Evolutionary conservation across 2,113 vertebrate genomes (phyloP).

Genomic region (Lates calcarifer): DNA sequence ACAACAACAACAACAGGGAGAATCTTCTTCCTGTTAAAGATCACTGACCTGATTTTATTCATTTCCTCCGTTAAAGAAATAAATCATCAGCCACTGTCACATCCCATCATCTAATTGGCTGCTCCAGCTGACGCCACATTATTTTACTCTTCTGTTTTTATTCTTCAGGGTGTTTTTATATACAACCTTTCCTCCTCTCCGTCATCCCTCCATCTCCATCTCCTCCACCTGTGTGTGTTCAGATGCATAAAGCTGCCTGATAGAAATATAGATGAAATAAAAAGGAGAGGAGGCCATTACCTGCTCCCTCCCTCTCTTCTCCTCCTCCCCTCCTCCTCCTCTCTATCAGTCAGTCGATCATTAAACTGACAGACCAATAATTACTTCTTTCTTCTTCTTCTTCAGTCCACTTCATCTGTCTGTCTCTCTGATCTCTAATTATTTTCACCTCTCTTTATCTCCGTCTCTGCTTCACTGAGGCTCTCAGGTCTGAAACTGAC

Average conservation of each 20-base stretch:
- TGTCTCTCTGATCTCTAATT: not conserved
- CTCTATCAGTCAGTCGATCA: not conserved
- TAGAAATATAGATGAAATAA: not conserved
- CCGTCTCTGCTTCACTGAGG: no score
- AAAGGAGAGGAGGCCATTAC: not conserved
- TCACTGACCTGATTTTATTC: constrained; percentile 26
- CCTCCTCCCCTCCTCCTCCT: not conserved
- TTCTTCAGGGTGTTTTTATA: not conserved
- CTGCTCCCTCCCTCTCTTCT: not conserved
- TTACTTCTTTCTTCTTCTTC: constrained; percentile 11
- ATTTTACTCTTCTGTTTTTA: not conserved
- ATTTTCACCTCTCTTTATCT: no score
- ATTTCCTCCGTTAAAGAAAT: not conserved
- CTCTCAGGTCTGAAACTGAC: no score
- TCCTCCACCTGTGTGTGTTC: not conserved
- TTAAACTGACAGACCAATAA: constrained; percentile 30
- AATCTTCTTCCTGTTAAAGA: not conserved
- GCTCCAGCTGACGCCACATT: constrained; percentile 2
- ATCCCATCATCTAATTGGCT: constrained; percentile 40
- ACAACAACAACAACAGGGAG: no score
- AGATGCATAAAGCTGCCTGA: constrained; percentile 2
- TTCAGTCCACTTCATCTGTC: not conserved
- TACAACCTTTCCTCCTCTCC: no score
- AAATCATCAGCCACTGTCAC: constrained; percentile 21
- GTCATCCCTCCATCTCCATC: not conserved